phyloP scores from a whole-genome alignment of 1,140 invertebrate genomes.

The Thalassaphorura encarpata region DNA sequence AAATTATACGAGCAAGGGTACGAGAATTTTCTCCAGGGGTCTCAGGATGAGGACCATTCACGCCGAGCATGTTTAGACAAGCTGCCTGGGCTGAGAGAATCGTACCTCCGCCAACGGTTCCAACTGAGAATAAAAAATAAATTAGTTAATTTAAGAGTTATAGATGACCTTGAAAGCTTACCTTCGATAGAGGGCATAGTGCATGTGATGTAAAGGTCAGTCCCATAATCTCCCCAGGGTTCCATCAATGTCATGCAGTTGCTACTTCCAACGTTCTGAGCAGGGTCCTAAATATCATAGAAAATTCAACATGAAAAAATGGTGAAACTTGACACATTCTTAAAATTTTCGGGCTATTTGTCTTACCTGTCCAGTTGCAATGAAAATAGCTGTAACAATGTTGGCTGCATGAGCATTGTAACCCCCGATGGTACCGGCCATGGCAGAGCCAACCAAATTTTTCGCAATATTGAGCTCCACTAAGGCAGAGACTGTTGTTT shows the following conservation, averaged over 20 bases:
- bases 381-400: slow-evolving; percentile 94
- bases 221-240: slow-evolving; percentile 58
- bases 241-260: slow-evolving; percentile 97
- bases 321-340: background rate
- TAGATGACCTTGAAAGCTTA: background rate
- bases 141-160: background rate
- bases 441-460: slow-evolving; percentile 87
- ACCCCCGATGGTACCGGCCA: slow-evolving; percentile 88
- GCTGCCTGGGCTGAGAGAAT: slow-evolving; percentile 82
- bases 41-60: slow-evolving; percentile 44
- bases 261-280: slow-evolving; percentile 91
- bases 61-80: slow-evolving; percentile 84
- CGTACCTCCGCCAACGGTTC: slow-evolving; percentile 95
- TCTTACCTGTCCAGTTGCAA: slow-evolving; percentile 84
- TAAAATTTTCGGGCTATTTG: background rate
- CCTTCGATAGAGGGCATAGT: slow-evolving; percentile 95
- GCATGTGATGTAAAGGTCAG: slow-evolving; percentile 87
- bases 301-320: background rate
- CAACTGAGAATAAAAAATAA: slow-evolving; percentile 47
- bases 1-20: slow-evolving; percentile 80
- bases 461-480: slow-evolving; percentile 88
- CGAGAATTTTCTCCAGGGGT: slow-evolving; percentile 77
- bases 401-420: slow-evolving; percentile 99
- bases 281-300: slow-evolving; percentile 62
- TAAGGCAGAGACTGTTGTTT: slow-evolving; percentile 73